Evolutionary conservation across 2,113 vertebrate genomes (phyloP).

Genomic region (Callithrix jacchus): DNA sequence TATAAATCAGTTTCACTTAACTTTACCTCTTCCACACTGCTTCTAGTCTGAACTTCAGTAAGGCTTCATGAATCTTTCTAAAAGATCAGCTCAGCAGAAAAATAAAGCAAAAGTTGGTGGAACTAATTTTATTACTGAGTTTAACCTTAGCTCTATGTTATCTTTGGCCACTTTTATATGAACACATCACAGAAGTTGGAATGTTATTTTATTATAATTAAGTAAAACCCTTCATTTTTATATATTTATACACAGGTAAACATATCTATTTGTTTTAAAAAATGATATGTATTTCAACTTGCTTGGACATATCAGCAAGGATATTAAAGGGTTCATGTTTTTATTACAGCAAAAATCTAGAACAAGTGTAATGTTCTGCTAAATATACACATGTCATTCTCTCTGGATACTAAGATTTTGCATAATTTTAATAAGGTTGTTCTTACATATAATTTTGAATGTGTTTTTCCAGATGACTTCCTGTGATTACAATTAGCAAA

Average conservation of each 20-base stretch:
- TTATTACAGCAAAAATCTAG: neutral
- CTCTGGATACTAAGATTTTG: neutral
- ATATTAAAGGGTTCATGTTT: neutral
- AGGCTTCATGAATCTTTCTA: neutral
- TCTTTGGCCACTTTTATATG: neutral
- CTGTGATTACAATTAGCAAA: neutral
- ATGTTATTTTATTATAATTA: neutral
- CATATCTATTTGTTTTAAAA: neutral
- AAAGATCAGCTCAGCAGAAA: slow-evolving; percentile 3
- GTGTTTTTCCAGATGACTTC: neutral
- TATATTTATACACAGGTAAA: neutral
- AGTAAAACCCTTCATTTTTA: neutral
- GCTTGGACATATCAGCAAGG: neutral
- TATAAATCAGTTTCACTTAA: slow-evolving; percentile 64
- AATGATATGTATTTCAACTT: neutral
- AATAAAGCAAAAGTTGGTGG: neutral
- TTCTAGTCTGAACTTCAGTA: slow-evolving; percentile 63
- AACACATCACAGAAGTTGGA: neutral
- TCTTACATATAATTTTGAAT: neutral
- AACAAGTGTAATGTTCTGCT: neutral
- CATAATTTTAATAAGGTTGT: neutral
- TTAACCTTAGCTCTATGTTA: neutral
- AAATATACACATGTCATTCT: neutral
- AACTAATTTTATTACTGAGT: neutral
- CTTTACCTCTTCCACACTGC: slow-evolving; percentile 63